A percentile compares a stretch with the other conserved stretches of the same genome.
Conservation (phyloP, 1,140 invertebrate species). For the Drosophila santomea region DNA sequence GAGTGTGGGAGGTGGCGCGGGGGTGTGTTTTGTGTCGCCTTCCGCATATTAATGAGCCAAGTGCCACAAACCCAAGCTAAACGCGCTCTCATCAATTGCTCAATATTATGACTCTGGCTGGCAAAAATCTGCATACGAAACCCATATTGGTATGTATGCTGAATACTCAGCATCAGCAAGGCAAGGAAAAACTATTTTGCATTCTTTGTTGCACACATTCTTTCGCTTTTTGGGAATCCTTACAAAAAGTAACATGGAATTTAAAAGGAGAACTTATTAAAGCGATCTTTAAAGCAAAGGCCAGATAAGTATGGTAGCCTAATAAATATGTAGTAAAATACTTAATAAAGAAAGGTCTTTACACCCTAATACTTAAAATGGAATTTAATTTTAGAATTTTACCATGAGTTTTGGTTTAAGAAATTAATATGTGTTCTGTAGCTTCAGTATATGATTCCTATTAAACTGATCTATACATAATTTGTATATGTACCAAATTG, state of each 20-base stretch:
- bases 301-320: no score
- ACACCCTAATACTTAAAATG: no score
- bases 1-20: background rate
- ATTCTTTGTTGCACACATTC: slow-evolving; percentile 27
- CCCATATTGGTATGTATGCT: slow-evolving; percentile 24
- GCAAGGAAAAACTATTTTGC: slow-evolving; percentile 9
- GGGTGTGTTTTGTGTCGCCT: slow-evolving; percentile 58
- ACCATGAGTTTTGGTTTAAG: no score
- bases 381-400: no score
- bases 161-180: slow-evolving; percentile 23
- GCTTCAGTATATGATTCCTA: no score
- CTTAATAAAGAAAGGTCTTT: no score
- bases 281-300: background rate
- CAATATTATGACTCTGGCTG: slow-evolving; percentile 65
- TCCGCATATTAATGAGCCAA: slow-evolving; percentile 79
- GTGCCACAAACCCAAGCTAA: slow-evolving; percentile 48
- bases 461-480: no score
- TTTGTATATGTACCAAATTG: background rate
- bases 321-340: no score
- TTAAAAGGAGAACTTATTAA: background rate
- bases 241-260: background rate
- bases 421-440: no score
- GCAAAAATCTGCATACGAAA: slow-evolving; percentile 67
- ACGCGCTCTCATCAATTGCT: slow-evolving; percentile 72
- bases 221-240: background rate